Conservation (phyloP, 2,797 vertebrate genomes). For the Nyctibius grandis region DNA sequence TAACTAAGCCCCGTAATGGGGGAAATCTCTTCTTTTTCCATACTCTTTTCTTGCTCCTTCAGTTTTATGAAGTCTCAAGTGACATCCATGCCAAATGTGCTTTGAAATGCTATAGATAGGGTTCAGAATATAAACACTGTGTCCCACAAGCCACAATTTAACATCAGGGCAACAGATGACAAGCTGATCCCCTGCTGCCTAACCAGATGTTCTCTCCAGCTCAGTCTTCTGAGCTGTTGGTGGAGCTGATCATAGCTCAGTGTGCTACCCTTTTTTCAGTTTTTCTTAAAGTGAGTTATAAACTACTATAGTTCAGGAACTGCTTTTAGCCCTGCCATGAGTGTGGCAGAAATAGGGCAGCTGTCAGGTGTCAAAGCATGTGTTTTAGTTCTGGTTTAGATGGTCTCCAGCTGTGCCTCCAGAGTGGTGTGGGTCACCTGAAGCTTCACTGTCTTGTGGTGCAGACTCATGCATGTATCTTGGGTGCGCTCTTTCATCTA, state of each 20-base stretch:
- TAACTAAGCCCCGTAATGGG: background rate
- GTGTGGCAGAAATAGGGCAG: background rate
- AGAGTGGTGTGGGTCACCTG: background rate
- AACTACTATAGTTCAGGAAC: background rate
- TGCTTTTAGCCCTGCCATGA: background rate
- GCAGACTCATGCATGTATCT: background rate
- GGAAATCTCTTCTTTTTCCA: background rate
- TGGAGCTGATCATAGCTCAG: background rate
- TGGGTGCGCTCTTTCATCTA: rapidly evolving
- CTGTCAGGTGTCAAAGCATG: background rate
- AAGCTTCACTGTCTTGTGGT: background rate
- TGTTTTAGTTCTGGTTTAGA: background rate
- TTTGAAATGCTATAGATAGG: background rate
- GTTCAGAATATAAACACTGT: background rate
- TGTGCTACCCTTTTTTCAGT: background rate
- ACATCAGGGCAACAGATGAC: background rate
- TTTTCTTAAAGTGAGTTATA: background rate
- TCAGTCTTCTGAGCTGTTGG: background rate
- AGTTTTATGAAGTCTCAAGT: background rate
- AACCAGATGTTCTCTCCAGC: background rate
- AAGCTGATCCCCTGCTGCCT: background rate
- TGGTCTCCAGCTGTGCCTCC: background rate
- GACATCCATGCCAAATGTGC: background rate
- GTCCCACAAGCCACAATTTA: background rate
- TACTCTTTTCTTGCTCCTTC: background rate